Base-by-base conservation (phyloP, 2,888 invertebrate genomes). In the Athalia circularis region DNA sequence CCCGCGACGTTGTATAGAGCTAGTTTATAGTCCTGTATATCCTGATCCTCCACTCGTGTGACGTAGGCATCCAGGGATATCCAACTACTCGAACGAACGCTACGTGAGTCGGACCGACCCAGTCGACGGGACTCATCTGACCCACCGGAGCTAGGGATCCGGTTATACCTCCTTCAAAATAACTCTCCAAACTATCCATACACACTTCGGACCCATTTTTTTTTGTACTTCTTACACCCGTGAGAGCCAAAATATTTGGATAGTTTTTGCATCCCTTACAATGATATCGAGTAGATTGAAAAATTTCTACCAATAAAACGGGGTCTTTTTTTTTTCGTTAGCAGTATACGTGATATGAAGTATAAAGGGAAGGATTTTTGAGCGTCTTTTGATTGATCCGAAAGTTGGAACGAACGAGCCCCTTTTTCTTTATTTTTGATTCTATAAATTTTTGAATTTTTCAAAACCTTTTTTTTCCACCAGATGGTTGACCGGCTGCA, bases 111-210 rank as follows among this genome's bases (percentile, higher is more conserved):
- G 70, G 47, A 72, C 72, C 45, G 62, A n/a, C 54, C 54, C 54
- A 81, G 78, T 81, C 78, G 84, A 78, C 80, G 78, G 82, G 81
- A 85, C 85, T 84, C 82, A 83, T 84, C 84, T 84, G 81, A 81
- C 83, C 82, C 81, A 83, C 50, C 75, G 65, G 62, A 78, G 29
- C 29, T 29, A 29, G 62, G 78, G 78, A 65, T 68, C 68, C 68
- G 75, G 72, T 52, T 75, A 75, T 75, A 75, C 47, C 75, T 29
- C 29, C 8, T 75, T 75, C 43, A 15, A 7, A 11, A 7, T 75
- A 75, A 75, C 75, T 75, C 75, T 15, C 3, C 45, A 7, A n/a
- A n/a, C 29, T 50, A 15, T n/a, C 11, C 61, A 13, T 61, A 61
- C 61, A n/a, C 0, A 3, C 15, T 13, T 15, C n/a, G 8, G 47